These are phyloP conservation scores for Reticulitermes lucifugus DNA, from an alignment of 2,888 invertebrate genomes.

Conservation along the genomic window DNA sequence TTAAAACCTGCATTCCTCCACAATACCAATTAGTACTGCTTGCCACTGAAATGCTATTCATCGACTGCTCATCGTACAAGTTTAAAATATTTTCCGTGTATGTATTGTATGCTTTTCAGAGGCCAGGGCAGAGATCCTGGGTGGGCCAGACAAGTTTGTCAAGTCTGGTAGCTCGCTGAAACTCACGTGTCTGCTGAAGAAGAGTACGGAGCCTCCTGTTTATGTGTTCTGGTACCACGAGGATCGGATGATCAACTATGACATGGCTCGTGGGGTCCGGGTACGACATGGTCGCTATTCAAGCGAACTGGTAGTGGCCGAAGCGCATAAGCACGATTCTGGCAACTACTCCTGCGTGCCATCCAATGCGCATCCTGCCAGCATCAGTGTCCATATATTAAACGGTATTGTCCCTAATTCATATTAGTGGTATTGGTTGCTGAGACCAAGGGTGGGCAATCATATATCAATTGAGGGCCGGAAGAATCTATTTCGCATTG, in stretches of 20 bases:
- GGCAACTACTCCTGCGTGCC: conserved; percentile 87
- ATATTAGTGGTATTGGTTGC: no score
- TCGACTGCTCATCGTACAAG: no score
- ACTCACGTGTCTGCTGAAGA: conserved; percentile 60
- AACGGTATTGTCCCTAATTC: conserved; percentile 59
- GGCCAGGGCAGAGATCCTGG: conserved; percentile 60
- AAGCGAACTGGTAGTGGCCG: conserved; percentile 66
- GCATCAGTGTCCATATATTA: conserved; percentile 80
- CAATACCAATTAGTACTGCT: no score
- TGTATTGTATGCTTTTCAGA: conserved; percentile 54
- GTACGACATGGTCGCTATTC: conserved; percentile 65
- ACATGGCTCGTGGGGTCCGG: conserved; percentile 63
- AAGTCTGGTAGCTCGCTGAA: conserved; percentile 62
- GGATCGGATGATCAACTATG: conserved; percentile 61
- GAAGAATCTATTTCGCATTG: no score
- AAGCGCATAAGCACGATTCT: conserved; percentile 72
- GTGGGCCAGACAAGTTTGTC: conserved; percentile 62
- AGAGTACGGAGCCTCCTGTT: conserved; percentile 60
- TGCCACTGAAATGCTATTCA: no score
- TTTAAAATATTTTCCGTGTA: no score
- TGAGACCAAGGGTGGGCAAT: no score
- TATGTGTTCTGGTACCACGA: conserved; percentile 66
- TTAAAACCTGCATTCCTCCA: no score
- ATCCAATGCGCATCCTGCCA: conserved; percentile 80
- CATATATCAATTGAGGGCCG: no score